A percentile compares a stretch with the other conserved stretches of the same genome.
These are phyloP conservation scores for Vombatus ursinus DNA, from an alignment of 2,113 vertebrate genomes.

Conservation along the genomic window DNA sequence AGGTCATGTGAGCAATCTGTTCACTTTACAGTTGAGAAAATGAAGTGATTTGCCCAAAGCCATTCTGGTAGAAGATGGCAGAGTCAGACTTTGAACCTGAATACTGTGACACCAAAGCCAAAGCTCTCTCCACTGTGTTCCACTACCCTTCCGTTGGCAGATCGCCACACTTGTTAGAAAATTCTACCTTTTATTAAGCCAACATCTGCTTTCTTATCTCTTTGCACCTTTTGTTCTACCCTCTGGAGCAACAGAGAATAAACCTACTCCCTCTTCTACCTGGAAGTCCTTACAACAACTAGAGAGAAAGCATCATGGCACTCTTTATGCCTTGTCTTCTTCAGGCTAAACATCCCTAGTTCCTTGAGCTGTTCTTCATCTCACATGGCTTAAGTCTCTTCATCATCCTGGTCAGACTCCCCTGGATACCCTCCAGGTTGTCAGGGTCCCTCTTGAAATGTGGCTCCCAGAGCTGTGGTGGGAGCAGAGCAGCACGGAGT, in stretches of 20 bases:
- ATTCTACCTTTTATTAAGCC: neutral
- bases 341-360: neutral
- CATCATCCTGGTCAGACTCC: slow-evolving; percentile 28
- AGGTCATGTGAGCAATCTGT: neutral
- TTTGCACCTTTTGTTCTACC: neutral
- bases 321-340: neutral
- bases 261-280: neutral
- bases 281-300: slow-evolving; percentile 9
- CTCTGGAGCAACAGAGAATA: neutral
- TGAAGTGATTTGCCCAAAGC: neutral
- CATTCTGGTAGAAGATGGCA: neutral
- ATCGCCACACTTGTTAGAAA: slow-evolving; percentile 9
- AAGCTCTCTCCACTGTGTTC: neutral
- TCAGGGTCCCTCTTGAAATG: slow-evolving; percentile 20
- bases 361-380: slow-evolving; percentile 17
- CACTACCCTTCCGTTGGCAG: neutral
- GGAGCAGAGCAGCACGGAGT: slow-evolving; percentile 4
- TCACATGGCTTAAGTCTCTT: slow-evolving; percentile 41
- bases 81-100: neutral
- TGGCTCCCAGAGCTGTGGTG: slow-evolving; percentile 30
- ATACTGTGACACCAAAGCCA: neutral
- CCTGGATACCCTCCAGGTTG: slow-evolving; percentile 45
- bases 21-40: neutral
- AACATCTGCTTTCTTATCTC: neutral
- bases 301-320: slow-evolving; percentile 8